A percentile compares a stretch with the other conserved stretches of the same genome.
Conservation (phyloP, 2,888 invertebrate species). For the Microchrysa polita region DNA sequence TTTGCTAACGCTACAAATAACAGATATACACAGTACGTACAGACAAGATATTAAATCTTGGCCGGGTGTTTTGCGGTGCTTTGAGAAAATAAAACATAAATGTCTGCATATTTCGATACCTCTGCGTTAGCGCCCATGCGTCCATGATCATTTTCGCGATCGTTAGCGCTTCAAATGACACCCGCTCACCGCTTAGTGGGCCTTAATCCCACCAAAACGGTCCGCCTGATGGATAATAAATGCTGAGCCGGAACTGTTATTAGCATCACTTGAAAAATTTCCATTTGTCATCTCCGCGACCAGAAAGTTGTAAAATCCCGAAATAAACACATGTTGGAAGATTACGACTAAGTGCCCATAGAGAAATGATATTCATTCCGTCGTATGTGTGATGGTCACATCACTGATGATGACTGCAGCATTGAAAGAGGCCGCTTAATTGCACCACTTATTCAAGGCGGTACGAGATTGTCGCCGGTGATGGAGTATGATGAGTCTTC, state of each 20-base stretch:
- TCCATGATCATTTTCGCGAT: neutral
- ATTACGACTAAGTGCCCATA: neutral
- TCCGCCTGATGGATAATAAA: constrained; percentile 4
- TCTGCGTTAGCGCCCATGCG: neutral
- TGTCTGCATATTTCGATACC: constrained; percentile 8
- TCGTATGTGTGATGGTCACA: neutral
- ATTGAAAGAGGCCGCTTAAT: constrained; percentile 15
- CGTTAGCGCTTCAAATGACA: neutral
- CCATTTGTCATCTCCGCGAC: constrained; percentile 21
- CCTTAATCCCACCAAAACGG: constrained; percentile 10
- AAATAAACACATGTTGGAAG: neutral
- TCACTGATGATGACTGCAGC: constrained; percentile 3
- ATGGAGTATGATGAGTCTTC: constrained; percentile 9
- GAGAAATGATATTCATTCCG: too few relatives aligned
- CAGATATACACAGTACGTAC: too few relatives aligned
- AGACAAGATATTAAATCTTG: too few relatives aligned
- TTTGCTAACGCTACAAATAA: neutral
- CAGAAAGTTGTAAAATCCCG: constrained; percentile 12
- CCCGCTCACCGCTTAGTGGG: too few relatives aligned
- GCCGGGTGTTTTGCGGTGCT: too few relatives aligned
- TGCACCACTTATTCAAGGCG: constrained; percentile 11
- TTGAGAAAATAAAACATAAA: too few relatives aligned
- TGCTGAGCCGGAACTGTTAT: constrained; percentile 33
- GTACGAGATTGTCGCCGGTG: neutral
- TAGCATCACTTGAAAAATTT: constrained; percentile 26